A percentile compares a stretch with the other conserved stretches of the same genome.
Evolutionary conservation across 2,888 invertebrate species (phyloP).

Genomic region (Villa cingulata): DNA sequence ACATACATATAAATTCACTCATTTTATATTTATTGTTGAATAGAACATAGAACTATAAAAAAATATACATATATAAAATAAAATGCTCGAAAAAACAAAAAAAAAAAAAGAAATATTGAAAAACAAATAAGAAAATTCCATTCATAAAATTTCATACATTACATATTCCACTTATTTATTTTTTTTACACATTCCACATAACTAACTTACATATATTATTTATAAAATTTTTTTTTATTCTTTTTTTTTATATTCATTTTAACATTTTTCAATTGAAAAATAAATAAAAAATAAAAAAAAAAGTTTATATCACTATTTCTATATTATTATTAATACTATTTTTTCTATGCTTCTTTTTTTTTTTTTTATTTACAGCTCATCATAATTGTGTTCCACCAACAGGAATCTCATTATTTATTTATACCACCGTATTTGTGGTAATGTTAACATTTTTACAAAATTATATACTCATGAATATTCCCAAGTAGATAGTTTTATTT

Average conservation of each 20-base stretch:
- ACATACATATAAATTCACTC: too few species aligned
- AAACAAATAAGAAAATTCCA: too few species aligned
- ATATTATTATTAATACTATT: not conserved
- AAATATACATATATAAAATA: too few species aligned
- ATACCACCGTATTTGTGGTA: not conserved
- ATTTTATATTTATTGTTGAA: too few species aligned
- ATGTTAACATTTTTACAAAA: not conserved
- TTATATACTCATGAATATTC: not conserved
- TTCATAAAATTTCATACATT: too few species aligned
- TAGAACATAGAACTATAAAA: too few species aligned
- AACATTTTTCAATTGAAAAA: too few species aligned
- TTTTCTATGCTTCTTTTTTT: not conserved
- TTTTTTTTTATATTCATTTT: not conserved
- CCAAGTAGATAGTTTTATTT: conserved; percentile 5
- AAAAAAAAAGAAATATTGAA: too few species aligned
- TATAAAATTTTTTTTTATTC: not conserved
- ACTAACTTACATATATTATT: not conserved
- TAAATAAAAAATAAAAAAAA: not conserved
- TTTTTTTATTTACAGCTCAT: not conserved
- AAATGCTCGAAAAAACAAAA: too few species aligned
- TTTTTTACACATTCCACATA: not conserved
- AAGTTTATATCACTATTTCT: not conserved
- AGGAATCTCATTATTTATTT: not conserved
- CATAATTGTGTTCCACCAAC: not conserved
- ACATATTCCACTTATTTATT: not conserved